Base-by-base conservation (phyloP, 2,888 invertebrate species). In the Cylindroiulus punctatus region DNA sequence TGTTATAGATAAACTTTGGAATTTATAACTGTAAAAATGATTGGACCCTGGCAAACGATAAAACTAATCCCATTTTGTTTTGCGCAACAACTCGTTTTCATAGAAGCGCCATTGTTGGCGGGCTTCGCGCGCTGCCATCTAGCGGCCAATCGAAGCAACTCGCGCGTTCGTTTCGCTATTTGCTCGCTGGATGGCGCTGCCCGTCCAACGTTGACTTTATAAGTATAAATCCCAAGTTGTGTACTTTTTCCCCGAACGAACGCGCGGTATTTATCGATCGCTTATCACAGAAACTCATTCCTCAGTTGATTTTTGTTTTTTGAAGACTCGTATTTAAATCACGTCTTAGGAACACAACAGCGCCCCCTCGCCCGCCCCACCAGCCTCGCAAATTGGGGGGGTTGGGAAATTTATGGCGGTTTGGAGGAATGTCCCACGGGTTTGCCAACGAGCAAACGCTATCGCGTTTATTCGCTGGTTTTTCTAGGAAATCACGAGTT, bases 281-380 rank as follows among this genome's bases (percentile, higher is more conserved):
- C 12, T 10, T 26, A 76, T 76, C 22, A 22, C 30, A 7, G 12
- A 30, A 57, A 57, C 57, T 57, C 57, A n/a, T 57, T 76, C 12
- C 76, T 76, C 22, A 12, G 76, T 76, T 76, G 76, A 76, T 76
- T 76, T 76, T 76, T 76, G 26, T 76, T 76, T 76, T n/a, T 76
- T 76, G 76, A 76, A 76, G 76, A 76, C 76, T 76, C 30, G 76
- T 26, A 76, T 76, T 76, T 76, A 76, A 76, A 76, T 76, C 76
- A 76, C 76, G 76, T 76, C 76, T 76, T 76, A 26, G 0, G 12
- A 76, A 76, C 10, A 30, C 76, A 76, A 14, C 76, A 22, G 7
- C 47, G 47, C 47, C 47, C 19, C 47, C 47, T 47, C n/a, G n/a
- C 5, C 26, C 22, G 22, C 26, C 22, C 26, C 22, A n/a, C 22